Conservation (phyloP, 2,888 invertebrate genomes). For the Scaptomyza flava region DNA sequence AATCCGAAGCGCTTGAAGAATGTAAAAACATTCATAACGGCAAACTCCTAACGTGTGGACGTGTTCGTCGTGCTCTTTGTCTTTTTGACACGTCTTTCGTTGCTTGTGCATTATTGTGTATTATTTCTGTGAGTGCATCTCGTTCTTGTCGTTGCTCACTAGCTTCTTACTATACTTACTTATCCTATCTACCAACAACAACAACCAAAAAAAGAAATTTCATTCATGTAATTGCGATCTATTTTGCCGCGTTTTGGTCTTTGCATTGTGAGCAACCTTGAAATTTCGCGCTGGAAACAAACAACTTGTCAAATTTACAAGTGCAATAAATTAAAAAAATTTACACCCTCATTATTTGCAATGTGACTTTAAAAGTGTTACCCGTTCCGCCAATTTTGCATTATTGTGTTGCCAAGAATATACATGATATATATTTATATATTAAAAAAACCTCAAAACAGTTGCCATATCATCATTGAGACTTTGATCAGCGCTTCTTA, state of each 20-base stretch:
- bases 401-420: conserved; percentile 38
- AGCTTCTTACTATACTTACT: conserved; percentile 41
- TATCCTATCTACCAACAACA: conserved; percentile 26
- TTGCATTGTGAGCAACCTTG: conserved; percentile 56
- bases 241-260: conserved; percentile 56
- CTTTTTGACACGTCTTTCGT: conserved; percentile 66
- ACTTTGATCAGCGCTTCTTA: conserved; percentile 8
- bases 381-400: conserved; percentile 40
- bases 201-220: conserved; percentile 10
- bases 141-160: conserved; percentile 32
- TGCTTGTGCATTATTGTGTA: conserved; percentile 61
- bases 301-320: conserved; percentile 39
- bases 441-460: conserved; percentile 7
- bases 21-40: conserved; percentile 74
- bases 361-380: conserved; percentile 73
- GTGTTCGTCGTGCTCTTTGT: conserved; percentile 48
- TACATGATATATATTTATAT: neutral
- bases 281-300: conserved; percentile 49
- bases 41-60: conserved; percentile 67
- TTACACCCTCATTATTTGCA: conserved; percentile 55
- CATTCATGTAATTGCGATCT: conserved; percentile 32
- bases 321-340: conserved; percentile 20
- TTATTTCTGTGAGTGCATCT: conserved; percentile 53
- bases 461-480: conserved; percentile 8
- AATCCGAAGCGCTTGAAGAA: conserved; percentile 62